Percentiles rank a stretch among this genome's conserved stretches.
phyloP scores from a whole-genome alignment of 2,888 invertebrate species.

The Ochropacha duplaris region DNA sequence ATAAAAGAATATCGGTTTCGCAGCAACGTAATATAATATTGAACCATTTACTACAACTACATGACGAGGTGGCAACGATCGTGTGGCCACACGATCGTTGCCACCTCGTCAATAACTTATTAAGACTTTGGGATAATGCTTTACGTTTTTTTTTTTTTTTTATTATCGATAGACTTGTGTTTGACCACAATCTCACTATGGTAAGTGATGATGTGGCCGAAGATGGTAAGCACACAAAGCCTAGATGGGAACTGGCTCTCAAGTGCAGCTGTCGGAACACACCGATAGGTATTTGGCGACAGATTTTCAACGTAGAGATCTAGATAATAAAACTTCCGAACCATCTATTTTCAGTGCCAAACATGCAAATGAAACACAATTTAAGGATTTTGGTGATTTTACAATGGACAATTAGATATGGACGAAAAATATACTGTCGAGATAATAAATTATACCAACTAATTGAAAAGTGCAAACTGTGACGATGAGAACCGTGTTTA shows the following conservation, averaged over 20 bases:
- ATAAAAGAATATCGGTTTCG: slow-evolving; percentile 1
- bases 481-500: slow-evolving; percentile 35
- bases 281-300: too few relatives aligned
- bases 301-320: too few relatives aligned
- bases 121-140: slow-evolving; percentile 36
- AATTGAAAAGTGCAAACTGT: slow-evolving; percentile 30
- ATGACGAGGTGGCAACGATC: too few relatives aligned
- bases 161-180: too few relatives aligned
- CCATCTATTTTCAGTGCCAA: slow-evolving; percentile 35
- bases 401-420: slow-evolving; percentile 38
- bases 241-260: too few relatives aligned
- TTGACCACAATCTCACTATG: too few relatives aligned
- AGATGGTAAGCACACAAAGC: too few relatives aligned
- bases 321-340: slow-evolving; percentile 32
- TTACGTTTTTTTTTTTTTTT: too few relatives aligned
- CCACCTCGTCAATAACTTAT: slow-evolving; percentile 37
- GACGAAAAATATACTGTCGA: slow-evolving; percentile 35
- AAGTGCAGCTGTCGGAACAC: too few relatives aligned
- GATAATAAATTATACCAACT: slow-evolving; percentile 32
- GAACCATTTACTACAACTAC: slow-evolving; percentile 42
- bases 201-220: too few relatives aligned
- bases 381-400: slow-evolving; percentile 35
- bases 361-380: slow-evolving; percentile 33
- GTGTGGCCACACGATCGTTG: slow-evolving; percentile 31
- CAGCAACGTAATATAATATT: slow-evolving; percentile 34